Conservation (phyloP, 64 coral and sea anemone genomes). For the Pocillopora verrucosa region DNA sequence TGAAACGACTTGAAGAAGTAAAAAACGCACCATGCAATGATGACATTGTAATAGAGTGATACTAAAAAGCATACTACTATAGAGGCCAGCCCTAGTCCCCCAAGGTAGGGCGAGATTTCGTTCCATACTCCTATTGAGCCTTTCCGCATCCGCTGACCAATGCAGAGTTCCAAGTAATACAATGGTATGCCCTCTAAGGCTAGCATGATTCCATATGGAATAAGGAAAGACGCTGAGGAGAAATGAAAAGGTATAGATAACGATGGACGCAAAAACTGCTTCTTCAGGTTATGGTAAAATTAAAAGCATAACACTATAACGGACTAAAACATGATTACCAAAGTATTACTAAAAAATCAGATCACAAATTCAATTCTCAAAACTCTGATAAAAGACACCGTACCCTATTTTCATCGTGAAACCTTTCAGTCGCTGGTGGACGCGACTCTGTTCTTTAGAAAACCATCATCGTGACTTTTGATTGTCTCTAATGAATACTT, state of each 20-base stretch:
- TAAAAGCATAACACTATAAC: no score
- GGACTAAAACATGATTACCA: no score
- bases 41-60: constrained; percentile 94
- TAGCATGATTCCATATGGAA: constrained; percentile 97
- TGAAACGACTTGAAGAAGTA: constrained; percentile 98
- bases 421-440: no score
- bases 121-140: constrained; percentile 98
- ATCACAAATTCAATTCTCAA: no score
- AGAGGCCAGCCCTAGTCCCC: constrained; percentile 84
- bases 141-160: constrained; percentile 98
- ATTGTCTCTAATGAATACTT: no score
- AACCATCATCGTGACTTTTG: no score
- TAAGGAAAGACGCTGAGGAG: constrained; percentile 82
- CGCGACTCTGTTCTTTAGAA: no score
- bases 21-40: constrained; percentile 96
- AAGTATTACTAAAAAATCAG: no score
- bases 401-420: no score
- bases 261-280: no score
- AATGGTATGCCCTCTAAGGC: constrained; percentile 93
- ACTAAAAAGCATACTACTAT: constrained; percentile 96
- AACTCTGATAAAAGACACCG: no score
- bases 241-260: background rate
- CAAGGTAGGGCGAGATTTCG: constrained; percentile 96
- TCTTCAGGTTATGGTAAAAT: no score
- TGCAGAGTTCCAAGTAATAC: constrained; percentile 98